These are phyloP conservation scores for Petrolisthes manimaculis DNA, from an alignment of 2,888 invertebrate genomes.

Conservation along the genomic window DNA sequence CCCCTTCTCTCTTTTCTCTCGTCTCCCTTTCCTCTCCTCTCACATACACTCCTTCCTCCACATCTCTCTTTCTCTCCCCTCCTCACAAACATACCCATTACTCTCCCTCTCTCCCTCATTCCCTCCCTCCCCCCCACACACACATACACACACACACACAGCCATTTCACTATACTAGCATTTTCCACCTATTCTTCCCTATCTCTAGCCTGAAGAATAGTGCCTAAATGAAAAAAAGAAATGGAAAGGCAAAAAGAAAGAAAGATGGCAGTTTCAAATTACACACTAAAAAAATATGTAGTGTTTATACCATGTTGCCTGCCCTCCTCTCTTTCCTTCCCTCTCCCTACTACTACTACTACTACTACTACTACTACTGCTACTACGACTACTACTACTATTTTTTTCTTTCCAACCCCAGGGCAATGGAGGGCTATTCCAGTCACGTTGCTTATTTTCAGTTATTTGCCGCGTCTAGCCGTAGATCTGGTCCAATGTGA, in stretches of 20 bases:
- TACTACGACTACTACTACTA: neutral
- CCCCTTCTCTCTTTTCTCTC: no score
- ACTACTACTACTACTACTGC: neutral
- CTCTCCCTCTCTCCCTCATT: neutral
- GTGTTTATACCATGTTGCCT: conserved; percentile 46
- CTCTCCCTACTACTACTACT: neutral
- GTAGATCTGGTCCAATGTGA: conserved; percentile 65
- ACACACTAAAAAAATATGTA: conserved; percentile 49
- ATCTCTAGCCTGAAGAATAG: conserved; percentile 11
- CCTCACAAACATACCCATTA: neutral
- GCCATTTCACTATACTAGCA: neutral
- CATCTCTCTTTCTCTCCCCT: no score
- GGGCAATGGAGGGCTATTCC: conserved; percentile 59
- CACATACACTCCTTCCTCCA: no score
- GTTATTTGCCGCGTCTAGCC: conserved; percentile 64
- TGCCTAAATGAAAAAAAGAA: no score
- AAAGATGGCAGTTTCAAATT: conserved; percentile 31
- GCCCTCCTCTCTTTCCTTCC: conserved; percentile 8
- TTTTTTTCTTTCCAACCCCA: neutral
- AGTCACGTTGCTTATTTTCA: conserved; percentile 65
- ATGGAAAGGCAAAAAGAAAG: neutral
- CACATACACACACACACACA: conserved; percentile 14
- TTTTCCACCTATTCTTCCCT: neutral
- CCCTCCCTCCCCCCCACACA: conserved; percentile 16
- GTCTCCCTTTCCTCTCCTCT: no score